Base-by-base conservation (phyloP, 2,113 vertebrate genomes). In the Camelus bactrianus region DNA sequence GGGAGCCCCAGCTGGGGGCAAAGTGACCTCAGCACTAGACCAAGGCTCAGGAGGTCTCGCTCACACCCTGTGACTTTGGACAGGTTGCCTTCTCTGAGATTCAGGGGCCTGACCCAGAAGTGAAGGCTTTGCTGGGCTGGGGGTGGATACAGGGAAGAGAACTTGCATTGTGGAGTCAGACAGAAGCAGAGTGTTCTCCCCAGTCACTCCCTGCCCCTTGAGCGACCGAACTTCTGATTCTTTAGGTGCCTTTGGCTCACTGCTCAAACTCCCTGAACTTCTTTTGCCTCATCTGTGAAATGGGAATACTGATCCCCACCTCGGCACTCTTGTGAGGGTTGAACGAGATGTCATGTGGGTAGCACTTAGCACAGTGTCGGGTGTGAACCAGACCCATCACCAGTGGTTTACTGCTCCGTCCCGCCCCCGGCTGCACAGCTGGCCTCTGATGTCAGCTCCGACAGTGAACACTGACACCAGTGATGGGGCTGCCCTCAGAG, bases 201-300 rank as follows among this genome's bases (percentile, higher is more conserved):
- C 16, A 17, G 15, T 42, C 38, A 42, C 50, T 19, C 50, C n/a
- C 0, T 20, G 38, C 72, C 75, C 46, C 58, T 84, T 88, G 30
- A 64, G 64, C 90, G n/a, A n/a, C 62, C 90, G 48, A 15, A 87
- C 46, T 91, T 88, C 76, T 58, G 46, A 75, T 35, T 56, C 93
- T 72, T 64, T 42, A 73, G 79, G 46, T 58, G 28, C 24, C 84
- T 92, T 56, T 81, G 94, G 65, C 88, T 94, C 19, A 22, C 54
- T 32, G n/a, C 60, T 75, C 75, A 35, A 56, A 17, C 28, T 95
- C 48, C 69, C 28, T 76, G 87, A 84, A 32, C 94, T 80, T 79
- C 0, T 2, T 75, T 35, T 65, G 38, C 84, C 52, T 94, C 48
- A 30, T 65, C 80, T 79, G 79, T 85, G 94, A 65, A 77, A 46